phyloP scores from a whole-genome alignment of 1,140 invertebrate genomes.

The Geopemphigus sp. region DNA sequence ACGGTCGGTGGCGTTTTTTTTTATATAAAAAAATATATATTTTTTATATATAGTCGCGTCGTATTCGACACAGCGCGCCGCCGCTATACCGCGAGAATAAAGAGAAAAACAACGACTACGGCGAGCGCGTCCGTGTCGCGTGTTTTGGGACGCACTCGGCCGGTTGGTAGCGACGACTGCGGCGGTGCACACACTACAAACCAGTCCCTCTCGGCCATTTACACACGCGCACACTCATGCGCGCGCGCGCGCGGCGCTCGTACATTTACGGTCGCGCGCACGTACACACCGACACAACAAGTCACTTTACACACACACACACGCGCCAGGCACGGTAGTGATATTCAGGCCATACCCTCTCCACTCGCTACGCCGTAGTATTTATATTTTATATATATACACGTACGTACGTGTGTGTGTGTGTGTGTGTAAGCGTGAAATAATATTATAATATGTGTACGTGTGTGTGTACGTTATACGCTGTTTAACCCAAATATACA shows the following conservation, averaged over 20 bases:
- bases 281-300: not conserved
- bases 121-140: not conserved
- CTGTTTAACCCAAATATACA: no score
- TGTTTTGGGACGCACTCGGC: conserved; percentile 40
- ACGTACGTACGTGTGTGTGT: not conserved
- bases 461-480: no score
- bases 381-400: not conserved
- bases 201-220: not conserved
- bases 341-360: conserved; percentile 28
- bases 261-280: not conserved
- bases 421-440: not conserved
- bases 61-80: no score
- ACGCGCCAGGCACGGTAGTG: not conserved
- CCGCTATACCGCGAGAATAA: no score
- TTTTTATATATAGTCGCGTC: no score
- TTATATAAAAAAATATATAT: no score
- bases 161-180: not conserved
- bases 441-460: not conserved
- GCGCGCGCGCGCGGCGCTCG: not conserved
- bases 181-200: not conserved
- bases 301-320: not conserved
- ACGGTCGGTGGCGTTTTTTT: no score
- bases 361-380: not conserved
- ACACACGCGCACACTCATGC: conserved; percentile 3
- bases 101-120: no score